phyloP scores from a whole-genome alignment of 2,888 invertebrate genomes.

The Dicycla oo region DNA sequence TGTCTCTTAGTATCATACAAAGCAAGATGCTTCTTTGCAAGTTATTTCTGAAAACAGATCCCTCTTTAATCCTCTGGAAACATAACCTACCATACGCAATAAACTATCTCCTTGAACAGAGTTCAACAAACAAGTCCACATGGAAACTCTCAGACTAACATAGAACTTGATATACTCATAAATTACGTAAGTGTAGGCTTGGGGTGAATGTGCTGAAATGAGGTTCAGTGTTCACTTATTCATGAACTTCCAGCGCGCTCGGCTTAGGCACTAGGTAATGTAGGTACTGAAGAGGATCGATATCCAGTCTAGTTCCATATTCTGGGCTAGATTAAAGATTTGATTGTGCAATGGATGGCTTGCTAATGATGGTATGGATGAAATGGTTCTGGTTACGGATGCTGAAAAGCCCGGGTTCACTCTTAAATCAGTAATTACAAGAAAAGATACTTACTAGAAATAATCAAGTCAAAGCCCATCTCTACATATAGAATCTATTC shows the following conservation, averaged over 20 bases:
- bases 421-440: background rate
- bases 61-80: background rate
- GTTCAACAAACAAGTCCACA: conserved; percentile 49
- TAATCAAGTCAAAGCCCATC: background rate
- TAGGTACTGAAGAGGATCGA: conserved; percentile 42
- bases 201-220: conserved; percentile 70
- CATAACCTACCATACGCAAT: background rate
- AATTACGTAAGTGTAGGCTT: conserved; percentile 54
- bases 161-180: conserved; percentile 52
- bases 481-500: background rate
- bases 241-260: conserved; percentile 52
- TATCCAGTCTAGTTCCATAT: conserved; percentile 11
- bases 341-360: conserved; percentile 1
- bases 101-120: conserved; percentile 22
- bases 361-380: background rate
- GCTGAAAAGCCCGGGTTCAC: background rate
- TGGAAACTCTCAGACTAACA: conserved; percentile 48
- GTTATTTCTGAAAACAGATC: conserved; percentile 19
- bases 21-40: background rate
- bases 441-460: background rate
- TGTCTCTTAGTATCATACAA: background rate
- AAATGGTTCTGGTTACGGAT: background rate
- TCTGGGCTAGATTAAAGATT: conserved; percentile 17
- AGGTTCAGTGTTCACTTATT: conserved; percentile 64
- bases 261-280: background rate